A percentile compares a stretch with the other conserved stretches of the same genome.
phyloP scores from a whole-genome alignment of 2,797 vertebrate species.

The Gymnothorax reevesii region DNA sequence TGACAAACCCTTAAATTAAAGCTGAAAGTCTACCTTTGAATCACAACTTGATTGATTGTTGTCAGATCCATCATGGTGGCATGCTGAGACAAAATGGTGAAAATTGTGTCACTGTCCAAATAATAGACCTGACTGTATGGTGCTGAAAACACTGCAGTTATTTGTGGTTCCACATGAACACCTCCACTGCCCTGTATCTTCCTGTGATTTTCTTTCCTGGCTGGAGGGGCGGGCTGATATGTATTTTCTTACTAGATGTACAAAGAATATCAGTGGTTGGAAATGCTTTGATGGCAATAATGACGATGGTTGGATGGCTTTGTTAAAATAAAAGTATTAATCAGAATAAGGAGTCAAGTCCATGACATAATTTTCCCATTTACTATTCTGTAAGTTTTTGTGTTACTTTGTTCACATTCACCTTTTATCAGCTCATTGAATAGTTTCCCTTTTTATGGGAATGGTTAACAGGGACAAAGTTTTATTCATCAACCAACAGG shows the following conservation, averaged over 20 bases:
- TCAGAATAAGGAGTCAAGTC: background rate
- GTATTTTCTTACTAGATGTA: background rate
- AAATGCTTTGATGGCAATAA: background rate
- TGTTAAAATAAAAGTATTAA: background rate
- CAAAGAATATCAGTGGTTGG: background rate
- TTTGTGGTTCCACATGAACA: background rate
- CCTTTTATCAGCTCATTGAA: background rate
- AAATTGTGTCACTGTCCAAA: too few species aligned
- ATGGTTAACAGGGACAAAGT: slow-evolving; percentile 21
- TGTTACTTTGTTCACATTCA: slow-evolving; percentile 27
- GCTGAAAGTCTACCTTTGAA: background rate
- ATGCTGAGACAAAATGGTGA: too few species aligned
- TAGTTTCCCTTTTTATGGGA: slow-evolving; percentile 15
- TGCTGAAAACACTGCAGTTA: background rate
- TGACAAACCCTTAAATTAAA: too few species aligned
- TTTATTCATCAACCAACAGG: slow-evolving; percentile 6
- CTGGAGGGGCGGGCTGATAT: background rate
- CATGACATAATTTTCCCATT: background rate
- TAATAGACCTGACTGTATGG: background rate
- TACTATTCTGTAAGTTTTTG: background rate
- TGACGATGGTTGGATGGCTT: background rate
- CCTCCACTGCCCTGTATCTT: background rate
- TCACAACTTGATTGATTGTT: too few species aligned
- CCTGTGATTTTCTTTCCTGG: background rate
- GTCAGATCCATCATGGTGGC: too few species aligned